Evolutionary conservation across 2,113 vertebrate species (phyloP), one percentile per base, ranked within the genome.

Genomic region (Epinephelus fuscoguttatus): DNA sequence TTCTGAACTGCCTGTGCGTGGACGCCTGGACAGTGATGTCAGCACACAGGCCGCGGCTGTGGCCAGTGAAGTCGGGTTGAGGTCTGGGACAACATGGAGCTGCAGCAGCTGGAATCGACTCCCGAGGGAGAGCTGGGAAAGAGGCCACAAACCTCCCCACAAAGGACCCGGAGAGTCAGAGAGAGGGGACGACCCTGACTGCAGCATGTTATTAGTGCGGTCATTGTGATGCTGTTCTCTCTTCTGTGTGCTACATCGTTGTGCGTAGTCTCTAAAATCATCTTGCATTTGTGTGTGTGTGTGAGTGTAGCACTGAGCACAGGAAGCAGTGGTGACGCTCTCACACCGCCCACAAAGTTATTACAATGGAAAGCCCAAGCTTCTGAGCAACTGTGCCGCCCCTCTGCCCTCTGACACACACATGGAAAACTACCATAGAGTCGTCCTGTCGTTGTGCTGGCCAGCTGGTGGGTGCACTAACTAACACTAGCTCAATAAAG

Each of bases 111-210:
- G 92, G 88, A 91, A 50, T 25, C 9, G 27, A 72, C 73, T 90
- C 93, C 84, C 84, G 0, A 50, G 88, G 92, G 93, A 91, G 69
- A 79, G 85, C 90, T 94, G 93, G 91, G 93, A 94, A 94, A 93
- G 73, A 70, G 80, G 87, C 88, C 89, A 80, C 91, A 82, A 80
- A 79, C 66, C 21, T 14, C 61, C 70, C 82, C 89, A 77, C 63
- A 42, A n/a, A 81, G 87, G 76, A 80, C 67, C 60, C 61, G 15
- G 45, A 1, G 9, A 73, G 50, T 84, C 23, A 57, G 62, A 10
- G 66, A 69, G 52, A 62, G 56, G 73, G 73, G 63, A 62, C 14
- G 67, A 82, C 84, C 77, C 80, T 62, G 56, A 52, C 55, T 53
- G 42, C 81, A 90, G 88, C 56, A 40, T 85, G 69, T 88, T 82